Evolutionary conservation across 2,888 invertebrate species (phyloP).

Genomic region (Cerceris rybyensis): DNA sequence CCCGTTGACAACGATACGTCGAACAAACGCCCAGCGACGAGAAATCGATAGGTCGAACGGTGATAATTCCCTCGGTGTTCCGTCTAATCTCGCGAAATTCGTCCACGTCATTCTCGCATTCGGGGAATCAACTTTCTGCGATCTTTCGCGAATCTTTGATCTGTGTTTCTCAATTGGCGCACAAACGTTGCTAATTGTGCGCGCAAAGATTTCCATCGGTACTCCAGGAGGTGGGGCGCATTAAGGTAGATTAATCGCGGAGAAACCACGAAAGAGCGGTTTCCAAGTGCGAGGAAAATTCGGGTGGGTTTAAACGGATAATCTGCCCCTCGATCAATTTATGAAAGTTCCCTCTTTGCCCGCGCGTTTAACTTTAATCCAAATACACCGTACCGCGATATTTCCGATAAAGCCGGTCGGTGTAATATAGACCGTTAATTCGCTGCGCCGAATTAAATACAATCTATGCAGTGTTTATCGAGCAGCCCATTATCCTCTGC

Average conservation of each 20-base stretch:
- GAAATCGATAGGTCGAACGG: constrained; percentile 53
- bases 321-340: neutral
- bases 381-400: neutral
- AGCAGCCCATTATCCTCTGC: constrained; percentile 22
- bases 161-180: neutral
- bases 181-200: neutral
- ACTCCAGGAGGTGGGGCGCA: too few species aligned
- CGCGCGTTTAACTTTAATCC: neutral
- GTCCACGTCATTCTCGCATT: neutral
- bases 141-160: neutral
- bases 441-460: constrained; percentile 18
- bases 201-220: neutral
- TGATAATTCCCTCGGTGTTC: constrained; percentile 34
- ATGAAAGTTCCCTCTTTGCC: neutral
- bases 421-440: constrained; percentile 32
- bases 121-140: neutral
- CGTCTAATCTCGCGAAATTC: neutral
- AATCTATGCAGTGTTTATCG: constrained; percentile 12
- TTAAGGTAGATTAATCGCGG: too few species aligned
- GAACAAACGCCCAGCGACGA: constrained; percentile 42
- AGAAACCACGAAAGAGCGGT: too few species aligned
- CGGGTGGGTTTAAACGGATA: too few species aligned
- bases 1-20: constrained; percentile 47
- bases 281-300: too few species aligned
- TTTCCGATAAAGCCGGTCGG: neutral